phyloP scores from a whole-genome alignment of 1,140 invertebrate species.

The Goniozus legneri region DNA sequence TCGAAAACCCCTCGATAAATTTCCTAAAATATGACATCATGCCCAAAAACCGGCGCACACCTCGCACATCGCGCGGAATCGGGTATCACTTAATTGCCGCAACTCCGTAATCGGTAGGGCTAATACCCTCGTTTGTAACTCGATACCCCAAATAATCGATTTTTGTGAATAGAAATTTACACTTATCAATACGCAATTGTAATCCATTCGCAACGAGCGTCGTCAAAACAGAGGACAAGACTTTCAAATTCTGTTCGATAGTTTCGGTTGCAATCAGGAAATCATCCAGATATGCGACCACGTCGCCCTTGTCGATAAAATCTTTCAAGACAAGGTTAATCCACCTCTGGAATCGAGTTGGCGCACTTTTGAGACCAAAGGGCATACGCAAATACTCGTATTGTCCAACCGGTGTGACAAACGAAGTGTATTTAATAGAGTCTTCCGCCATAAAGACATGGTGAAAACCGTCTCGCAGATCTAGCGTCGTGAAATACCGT shows the following conservation, averaged over 20 bases:
- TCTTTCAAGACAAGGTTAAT: not conserved
- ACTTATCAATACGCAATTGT: not conserved
- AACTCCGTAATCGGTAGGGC: too few species aligned
- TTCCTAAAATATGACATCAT: too few species aligned
- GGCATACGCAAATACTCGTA: constrained; percentile 3
- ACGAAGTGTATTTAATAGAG: not conserved
- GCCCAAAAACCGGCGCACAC: too few species aligned
- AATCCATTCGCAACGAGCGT: not conserved
- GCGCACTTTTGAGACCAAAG: not conserved
- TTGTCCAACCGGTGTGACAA: not conserved
- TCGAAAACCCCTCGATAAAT: too few species aligned
- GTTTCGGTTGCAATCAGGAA: not conserved
- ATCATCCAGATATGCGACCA: not conserved
- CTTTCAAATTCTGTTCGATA: not conserved
- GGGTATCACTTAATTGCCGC: too few species aligned
- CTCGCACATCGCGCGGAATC: too few species aligned
- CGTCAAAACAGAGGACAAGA: not conserved
- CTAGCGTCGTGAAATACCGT: not conserved
- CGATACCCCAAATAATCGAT: too few species aligned
- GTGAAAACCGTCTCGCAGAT: not conserved
- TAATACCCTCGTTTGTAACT: too few species aligned
- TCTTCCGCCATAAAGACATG: not conserved
- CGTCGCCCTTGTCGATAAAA: not conserved
- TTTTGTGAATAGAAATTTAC: too few species aligned
- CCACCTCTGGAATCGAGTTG: not conserved